These are phyloP conservation scores for Drosophila novamexicana DNA, from an alignment of 1,140 invertebrate species.

Conservation along the genomic window DNA sequence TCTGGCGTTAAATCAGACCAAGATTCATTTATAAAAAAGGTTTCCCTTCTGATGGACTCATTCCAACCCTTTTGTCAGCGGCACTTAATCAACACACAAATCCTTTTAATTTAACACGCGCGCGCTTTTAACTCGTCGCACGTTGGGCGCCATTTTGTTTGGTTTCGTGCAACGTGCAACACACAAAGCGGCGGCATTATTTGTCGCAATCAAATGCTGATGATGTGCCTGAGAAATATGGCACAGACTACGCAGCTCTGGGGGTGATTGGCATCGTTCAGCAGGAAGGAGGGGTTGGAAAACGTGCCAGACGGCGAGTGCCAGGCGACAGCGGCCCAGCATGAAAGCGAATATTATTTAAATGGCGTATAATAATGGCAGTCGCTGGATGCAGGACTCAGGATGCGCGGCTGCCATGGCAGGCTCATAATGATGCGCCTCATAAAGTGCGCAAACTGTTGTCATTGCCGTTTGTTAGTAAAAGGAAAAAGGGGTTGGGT, in stretches of 20 bases:
- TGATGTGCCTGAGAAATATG: constrained; percentile 77
- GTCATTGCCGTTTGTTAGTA: constrained; percentile 55
- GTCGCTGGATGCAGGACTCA: constrained; percentile 43
- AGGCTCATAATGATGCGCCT: constrained; percentile 81
- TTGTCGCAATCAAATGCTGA: constrained; percentile 84
- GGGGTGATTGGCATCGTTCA: constrained; percentile 24
- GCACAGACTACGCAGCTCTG: constrained; percentile 32
- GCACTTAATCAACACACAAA: constrained; percentile 79
- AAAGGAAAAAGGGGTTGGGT: constrained; percentile 27
- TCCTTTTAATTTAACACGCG: constrained; percentile 76
- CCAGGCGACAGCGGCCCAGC: constrained; percentile 64
- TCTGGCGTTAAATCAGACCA: neutral
- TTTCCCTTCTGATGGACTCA: neutral
- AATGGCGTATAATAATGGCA: constrained; percentile 84
- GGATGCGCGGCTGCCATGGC: constrained; percentile 30
- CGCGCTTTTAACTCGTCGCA: constrained; percentile 44
- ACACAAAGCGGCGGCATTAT: constrained; percentile 84
- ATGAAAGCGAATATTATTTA: constrained; percentile 83
- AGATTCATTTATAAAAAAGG: constrained; percentile 1
- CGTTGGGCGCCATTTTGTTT: constrained; percentile 62
- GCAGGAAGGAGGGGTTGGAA: constrained; percentile 43
- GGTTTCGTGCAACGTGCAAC: constrained; percentile 27
- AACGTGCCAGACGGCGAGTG: constrained; percentile 59
- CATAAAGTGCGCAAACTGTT: constrained; percentile 82
- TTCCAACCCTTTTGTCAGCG: constrained; percentile 36